Conservation (phyloP, 2,113 vertebrate genomes). For the Myanophis thanlyinensis region DNA sequence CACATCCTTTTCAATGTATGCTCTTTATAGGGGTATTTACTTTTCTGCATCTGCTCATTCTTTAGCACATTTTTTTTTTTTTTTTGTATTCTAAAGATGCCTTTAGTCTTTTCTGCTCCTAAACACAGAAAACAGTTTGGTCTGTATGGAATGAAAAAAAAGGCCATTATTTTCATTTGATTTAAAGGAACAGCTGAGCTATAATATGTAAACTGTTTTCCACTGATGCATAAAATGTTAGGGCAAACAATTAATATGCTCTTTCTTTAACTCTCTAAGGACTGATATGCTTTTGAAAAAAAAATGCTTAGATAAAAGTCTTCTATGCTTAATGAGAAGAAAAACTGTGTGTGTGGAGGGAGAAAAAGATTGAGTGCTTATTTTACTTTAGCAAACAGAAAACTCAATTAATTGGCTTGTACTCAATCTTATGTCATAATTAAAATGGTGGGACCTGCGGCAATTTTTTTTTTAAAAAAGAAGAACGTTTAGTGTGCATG, state of each 20-base stretch:
- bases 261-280: slow-evolving; percentile 53
- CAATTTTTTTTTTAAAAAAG: background rate
- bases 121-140: slow-evolving; percentile 41
- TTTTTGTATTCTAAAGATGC: slow-evolving; percentile 35
- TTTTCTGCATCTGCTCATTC: slow-evolving; percentile 33
- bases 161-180: slow-evolving; percentile 55
- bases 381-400: background rate
- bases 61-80: background rate
- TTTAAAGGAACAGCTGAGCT: slow-evolving; percentile 55
- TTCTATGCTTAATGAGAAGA: slow-evolving; percentile 47
- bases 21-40: slow-evolving; percentile 27
- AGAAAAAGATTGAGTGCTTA: slow-evolving; percentile 23
- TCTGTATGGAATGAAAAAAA: slow-evolving; percentile 45
- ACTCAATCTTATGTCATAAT: background rate
- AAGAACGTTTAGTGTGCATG: background rate
- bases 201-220: slow-evolving; percentile 50
- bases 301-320: slow-evolving; percentile 51
- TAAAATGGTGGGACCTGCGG: background rate
- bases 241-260: slow-evolving; percentile 44
- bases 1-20: slow-evolving; percentile 16
- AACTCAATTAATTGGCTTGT: background rate
- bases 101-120: slow-evolving; percentile 29
- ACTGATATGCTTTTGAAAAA: slow-evolving; percentile 44
- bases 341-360: background rate
- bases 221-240: slow-evolving; percentile 43